Evolutionary conservation across 2,888 invertebrate species (phyloP), one percentile per base, ranked within the genome.

Genomic region (Phorcus lineatus): DNA sequence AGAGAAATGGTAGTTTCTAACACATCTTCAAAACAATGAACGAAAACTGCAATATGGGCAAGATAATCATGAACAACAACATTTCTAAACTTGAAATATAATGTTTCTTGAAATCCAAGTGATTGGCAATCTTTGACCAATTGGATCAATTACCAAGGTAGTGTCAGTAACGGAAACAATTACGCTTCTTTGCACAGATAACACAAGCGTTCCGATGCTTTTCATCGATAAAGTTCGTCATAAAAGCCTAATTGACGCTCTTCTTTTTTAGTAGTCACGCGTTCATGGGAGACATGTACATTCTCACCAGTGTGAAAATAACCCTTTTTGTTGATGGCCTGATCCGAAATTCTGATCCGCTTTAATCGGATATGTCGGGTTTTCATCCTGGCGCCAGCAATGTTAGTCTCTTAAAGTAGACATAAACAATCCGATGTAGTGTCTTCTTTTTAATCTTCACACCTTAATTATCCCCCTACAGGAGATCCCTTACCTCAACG

Each of bases 341-440:
- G 70, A 16, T 36, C 70, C 11, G 70, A 36, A 36, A 19, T 70
- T 17, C 70, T 70, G 70, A 70, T 70, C 70, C n/a, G 31, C 19
- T 16, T 36, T 70, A 70, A 70, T 70, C 70, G 70, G 70, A 36
- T 70, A 70, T 70, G 70, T 70, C 70, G 70, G 70, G 70, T 70
- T 31, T 70, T 36, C 31, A 40, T 70, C 70, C 28, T 36, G 70
- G 70, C 70, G 70, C 70, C 70, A 70, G 11, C 13, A 17, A 36
- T 70, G 70, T 70, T 70, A 36, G 36, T 36, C 36, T 17, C 36
- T 36, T 40, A 36, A 36, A 31, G 36, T 40, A 70, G 70, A 70
- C 70, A 70, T 70, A 70, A 70, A 70, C 70, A 70, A 70, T 57
- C 31, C 17, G 70, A 19, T 17, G 28, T 70, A 19, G 36, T 70